These are phyloP conservation scores for Ophioninae sp. DNA, from an alignment of 2,888 invertebrate species.

Conservation along the genomic window DNA sequence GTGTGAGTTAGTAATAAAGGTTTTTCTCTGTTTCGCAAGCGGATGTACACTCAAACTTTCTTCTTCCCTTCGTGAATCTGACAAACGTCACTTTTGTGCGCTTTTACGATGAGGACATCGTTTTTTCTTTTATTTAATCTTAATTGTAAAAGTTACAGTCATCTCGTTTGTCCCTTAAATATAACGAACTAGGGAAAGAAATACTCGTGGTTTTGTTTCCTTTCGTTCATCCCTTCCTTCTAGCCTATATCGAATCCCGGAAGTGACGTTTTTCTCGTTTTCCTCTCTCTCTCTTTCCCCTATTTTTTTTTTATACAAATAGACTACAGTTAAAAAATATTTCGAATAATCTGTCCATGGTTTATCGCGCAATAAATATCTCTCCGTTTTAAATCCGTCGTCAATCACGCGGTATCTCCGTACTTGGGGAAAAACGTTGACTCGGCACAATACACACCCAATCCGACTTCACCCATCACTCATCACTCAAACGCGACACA, in stretches of 20 bases:
- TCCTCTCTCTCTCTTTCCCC: background rate
- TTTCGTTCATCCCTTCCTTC: conserved; percentile 7
- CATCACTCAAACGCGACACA: background rate
- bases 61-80: background rate
- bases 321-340: conserved; percentile 55
- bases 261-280: conserved; percentile 20
- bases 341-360: conserved; percentile 43
- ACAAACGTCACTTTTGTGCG: conserved; percentile 28
- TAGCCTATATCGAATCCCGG: conserved; percentile 32
- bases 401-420: conserved; percentile 29
- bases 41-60: background rate
- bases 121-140: conserved; percentile 57
- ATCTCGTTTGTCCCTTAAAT: conserved; percentile 54
- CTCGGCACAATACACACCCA: background rate
- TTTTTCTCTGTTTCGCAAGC: conserved; percentile 6
- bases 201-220: conserved; percentile 50
- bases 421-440: background rate
- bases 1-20: background rate
- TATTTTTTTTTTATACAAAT: conserved; percentile 9
- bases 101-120: conserved; percentile 49
- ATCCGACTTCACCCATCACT: background rate
- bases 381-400: conserved; percentile 20
- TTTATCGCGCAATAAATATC: conserved; percentile 21
- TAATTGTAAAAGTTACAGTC: conserved; percentile 67
- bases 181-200: conserved; percentile 57